Conservation (phyloP, 2,888 invertebrate species). For the Xestia rhomboidea region DNA sequence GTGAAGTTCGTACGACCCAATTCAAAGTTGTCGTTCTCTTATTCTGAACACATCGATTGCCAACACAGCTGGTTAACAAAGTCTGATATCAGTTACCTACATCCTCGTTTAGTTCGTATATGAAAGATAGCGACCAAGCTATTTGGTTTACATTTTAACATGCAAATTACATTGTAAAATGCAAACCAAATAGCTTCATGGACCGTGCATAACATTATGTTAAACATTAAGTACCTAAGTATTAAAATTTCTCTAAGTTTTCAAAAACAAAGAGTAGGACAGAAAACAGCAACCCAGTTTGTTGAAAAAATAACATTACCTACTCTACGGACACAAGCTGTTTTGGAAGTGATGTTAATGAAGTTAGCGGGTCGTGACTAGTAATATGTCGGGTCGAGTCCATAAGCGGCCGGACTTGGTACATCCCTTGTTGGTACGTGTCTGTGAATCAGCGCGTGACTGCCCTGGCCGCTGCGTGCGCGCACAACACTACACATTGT, state of each 20-base stretch:
- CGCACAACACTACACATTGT: slow-evolving; percentile 78
- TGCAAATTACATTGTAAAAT: too few species aligned
- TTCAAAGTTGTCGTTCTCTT: slow-evolving; percentile 1
- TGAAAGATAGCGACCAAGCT: slow-evolving; percentile 41
- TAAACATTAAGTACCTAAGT: too few species aligned
- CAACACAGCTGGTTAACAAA: slow-evolving; percentile 56
- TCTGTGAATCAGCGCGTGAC: slow-evolving; percentile 85
- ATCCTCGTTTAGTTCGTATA: slow-evolving; percentile 42
- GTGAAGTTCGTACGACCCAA: slow-evolving; percentile 25
- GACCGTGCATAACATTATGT: too few species aligned
- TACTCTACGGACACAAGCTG: slow-evolving; percentile 27
- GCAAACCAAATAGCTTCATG: too few species aligned
- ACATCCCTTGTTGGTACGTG: slow-evolving; percentile 73
- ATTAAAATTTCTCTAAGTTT: background rate
- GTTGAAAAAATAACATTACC: slow-evolving; percentile 9
- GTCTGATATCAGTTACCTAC: slow-evolving; percentile 49
- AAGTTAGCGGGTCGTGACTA: slow-evolving; percentile 73
- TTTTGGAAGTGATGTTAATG: slow-evolving; percentile 69
- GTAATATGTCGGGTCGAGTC: slow-evolving; percentile 67
- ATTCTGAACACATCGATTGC: slow-evolving; percentile 27
- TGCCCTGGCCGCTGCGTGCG: slow-evolving; percentile 72
- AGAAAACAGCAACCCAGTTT: background rate
- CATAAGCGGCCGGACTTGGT: slow-evolving; percentile 69
- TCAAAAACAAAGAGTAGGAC: background rate
- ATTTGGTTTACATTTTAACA: too few species aligned